Evolutionary conservation across 2,888 invertebrate genomes (phyloP).

Genomic region (Agrochola circellaris): DNA sequence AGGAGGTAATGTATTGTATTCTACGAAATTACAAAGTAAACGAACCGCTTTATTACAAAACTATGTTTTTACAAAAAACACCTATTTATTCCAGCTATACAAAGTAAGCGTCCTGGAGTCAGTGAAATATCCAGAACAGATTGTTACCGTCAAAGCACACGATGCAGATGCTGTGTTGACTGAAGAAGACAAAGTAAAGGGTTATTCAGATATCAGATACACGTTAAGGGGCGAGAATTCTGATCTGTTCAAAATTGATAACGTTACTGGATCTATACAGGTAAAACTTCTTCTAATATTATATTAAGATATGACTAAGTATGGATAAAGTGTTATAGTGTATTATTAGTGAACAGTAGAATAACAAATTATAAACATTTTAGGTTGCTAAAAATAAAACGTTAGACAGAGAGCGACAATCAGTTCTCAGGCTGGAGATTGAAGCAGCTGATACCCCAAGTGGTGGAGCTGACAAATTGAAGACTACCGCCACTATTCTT

Average conservation of each 20-base stretch:
- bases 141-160: constrained; percentile 93
- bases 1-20: constrained; percentile 83
- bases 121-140: constrained; percentile 91
- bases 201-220: constrained; percentile 93
- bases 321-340: too few species aligned
- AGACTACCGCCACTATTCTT: constrained; percentile 91
- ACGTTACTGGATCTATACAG: constrained; percentile 92
- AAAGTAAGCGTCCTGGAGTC: constrained; percentile 94
- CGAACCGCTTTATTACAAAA: too few species aligned
- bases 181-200: constrained; percentile 89
- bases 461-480: constrained; percentile 92
- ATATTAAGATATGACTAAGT: too few species aligned
- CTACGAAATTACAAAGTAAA: not conserved
- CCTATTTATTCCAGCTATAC: constrained; percentile 87
- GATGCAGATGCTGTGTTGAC: constrained; percentile 93
- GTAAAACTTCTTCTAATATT: constrained; percentile 72
- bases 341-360: too few species aligned
- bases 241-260: constrained; percentile 93
- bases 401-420: constrained; percentile 94
- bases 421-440: constrained; percentile 92
- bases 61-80: too few species aligned
- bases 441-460: constrained; percentile 94
- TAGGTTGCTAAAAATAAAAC: constrained; percentile 92
- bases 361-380: not conserved
- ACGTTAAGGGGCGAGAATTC: constrained; percentile 94